Evolutionary conservation across 2,888 invertebrate genomes (phyloP).

Genomic region (Stictocephala bisonia): DNA sequence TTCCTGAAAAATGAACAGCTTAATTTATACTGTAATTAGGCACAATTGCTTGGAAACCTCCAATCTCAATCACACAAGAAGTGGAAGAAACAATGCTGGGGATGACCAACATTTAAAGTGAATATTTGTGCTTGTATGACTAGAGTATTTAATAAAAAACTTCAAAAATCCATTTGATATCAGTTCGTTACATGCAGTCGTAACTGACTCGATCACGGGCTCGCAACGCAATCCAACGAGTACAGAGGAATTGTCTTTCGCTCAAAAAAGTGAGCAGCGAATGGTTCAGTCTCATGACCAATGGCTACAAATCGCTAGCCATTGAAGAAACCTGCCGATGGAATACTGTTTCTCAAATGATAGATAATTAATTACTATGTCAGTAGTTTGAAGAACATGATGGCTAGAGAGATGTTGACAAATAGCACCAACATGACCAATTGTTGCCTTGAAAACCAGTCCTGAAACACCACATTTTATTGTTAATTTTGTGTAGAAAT

Average conservation of each 20-base stretch:
- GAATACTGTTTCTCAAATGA: conserved; percentile 9
- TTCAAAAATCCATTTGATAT: conserved; percentile 35
- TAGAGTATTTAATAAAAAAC: conserved; percentile 31
- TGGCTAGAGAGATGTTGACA: conserved; percentile 93
- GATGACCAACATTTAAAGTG: conserved; percentile 38
- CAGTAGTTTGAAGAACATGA: conserved; percentile 95
- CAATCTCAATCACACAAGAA: conserved; percentile 41
- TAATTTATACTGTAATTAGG: conserved; percentile 40
- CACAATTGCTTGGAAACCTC: conserved; percentile 44
- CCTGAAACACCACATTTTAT: conserved; percentile 74
- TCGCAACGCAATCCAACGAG: conserved; percentile 5
- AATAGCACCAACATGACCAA: conserved; percentile 92
- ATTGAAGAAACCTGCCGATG: conserved; percentile 39
- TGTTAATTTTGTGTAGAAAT: too few species aligned
- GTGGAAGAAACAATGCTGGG: conserved; percentile 47
- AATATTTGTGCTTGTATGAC: conserved; percentile 44
- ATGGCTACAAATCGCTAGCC: conserved; percentile 36
- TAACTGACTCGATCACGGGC: conserved; percentile 24
- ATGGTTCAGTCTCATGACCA: conserved; percentile 41
- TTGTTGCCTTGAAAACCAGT: conserved; percentile 97
- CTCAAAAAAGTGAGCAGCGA: conserved; percentile 20
- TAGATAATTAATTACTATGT: conserved; percentile 74
- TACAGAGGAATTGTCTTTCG: conserved; percentile 43
- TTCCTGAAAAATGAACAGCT: conserved; percentile 31
- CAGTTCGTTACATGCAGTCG: conserved; percentile 29